Conservation (phyloP, 1,140 invertebrate genomes). For the Leptinotarsa lineolata region DNA sequence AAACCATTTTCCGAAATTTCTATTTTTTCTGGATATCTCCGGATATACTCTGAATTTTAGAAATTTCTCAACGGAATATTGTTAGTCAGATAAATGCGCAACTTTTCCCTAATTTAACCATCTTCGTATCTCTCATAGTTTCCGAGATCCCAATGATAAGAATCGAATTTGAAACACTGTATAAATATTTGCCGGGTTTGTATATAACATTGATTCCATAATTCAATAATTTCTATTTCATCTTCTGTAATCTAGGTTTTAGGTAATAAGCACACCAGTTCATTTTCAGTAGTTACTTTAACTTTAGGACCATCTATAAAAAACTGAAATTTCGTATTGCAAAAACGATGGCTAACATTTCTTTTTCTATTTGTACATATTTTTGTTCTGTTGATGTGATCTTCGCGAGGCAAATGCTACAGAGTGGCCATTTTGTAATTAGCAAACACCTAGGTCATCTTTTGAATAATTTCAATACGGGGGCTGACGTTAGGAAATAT, state of each 20-base stretch:
- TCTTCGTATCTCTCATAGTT: too few relatives aligned
- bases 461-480: conserved; percentile 49
- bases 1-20: too few relatives aligned
- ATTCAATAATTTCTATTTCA: not conserved
- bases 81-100: too few relatives aligned
- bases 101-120: too few relatives aligned
- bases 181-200: conserved; percentile 23
- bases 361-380: conserved; percentile 24
- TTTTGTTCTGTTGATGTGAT: conserved; percentile 53
- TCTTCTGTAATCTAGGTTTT: not conserved
- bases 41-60: too few relatives aligned
- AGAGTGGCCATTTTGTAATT: conserved; percentile 48
- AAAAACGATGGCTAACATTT: not conserved
- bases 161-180: too few relatives aligned
- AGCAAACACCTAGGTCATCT: conserved; percentile 49
- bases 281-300: not conserved
- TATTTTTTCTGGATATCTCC: too few relatives aligned
- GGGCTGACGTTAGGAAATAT: conserved; percentile 16
- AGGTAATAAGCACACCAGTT: not conserved
- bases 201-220: conserved; percentile 11
- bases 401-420: conserved; percentile 46
- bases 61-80: too few relatives aligned
- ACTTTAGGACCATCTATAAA: not conserved
- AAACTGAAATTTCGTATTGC: not conserved
- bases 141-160: too few relatives aligned